Conservation (phyloP, 2,797 vertebrate species). For the Sciurus carolinensis region DNA sequence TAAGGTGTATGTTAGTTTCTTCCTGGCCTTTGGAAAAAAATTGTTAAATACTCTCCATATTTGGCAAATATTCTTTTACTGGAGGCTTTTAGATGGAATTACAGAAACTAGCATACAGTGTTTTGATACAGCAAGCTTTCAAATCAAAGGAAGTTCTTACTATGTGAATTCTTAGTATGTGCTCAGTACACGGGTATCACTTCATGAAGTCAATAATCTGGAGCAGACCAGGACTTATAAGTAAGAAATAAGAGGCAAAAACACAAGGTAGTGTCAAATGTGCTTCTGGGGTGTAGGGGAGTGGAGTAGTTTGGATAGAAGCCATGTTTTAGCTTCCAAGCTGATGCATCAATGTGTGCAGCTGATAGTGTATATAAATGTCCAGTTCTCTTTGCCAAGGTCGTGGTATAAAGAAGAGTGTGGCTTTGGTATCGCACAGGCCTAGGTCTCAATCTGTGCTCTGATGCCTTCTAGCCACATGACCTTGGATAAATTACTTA, state of each 20-base stretch:
- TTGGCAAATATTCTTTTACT: constrained; percentile 20
- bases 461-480: background rate
- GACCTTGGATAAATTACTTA: background rate
- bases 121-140: constrained; percentile 46
- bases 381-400: background rate
- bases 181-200: background rate
- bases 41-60: background rate
- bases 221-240: background rate
- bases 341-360: background rate
- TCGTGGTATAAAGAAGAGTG: fast-evolving
- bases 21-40: background rate
- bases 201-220: background rate
- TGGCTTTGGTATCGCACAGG: background rate
- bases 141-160: background rate
- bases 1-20: background rate
- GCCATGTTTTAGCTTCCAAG: background rate
- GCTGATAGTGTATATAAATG: background rate
- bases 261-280: background rate
- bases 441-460: background rate
- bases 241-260: constrained; percentile 38
- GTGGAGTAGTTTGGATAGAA: background rate
- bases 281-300: background rate
- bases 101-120: background rate
- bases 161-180: background rate
- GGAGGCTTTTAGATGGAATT: background rate